Conservation (phyloP, 1,140 invertebrate species). For the Magallana angulata region DNA sequence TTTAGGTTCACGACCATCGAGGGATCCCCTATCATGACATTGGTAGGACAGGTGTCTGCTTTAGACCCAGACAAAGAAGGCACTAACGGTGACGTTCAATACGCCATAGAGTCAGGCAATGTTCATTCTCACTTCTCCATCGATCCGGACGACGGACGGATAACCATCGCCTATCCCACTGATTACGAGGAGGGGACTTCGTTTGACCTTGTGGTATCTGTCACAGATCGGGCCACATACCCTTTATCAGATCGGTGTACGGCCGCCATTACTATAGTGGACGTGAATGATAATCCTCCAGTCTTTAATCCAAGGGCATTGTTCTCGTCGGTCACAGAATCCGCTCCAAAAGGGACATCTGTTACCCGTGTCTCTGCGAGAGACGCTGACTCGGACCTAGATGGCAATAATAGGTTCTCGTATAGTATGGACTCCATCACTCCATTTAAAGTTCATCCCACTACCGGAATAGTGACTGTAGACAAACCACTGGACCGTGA, state of each 20-base stretch:
- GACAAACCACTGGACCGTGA: slow-evolving; percentile 26
- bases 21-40: background rate
- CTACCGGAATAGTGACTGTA: background rate
- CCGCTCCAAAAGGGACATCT: slow-evolving; percentile 1
- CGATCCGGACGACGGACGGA: background rate
- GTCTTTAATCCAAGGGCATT: background rate
- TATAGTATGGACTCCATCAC: background rate
- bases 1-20: background rate
- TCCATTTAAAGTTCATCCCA: slow-evolving; percentile 11
- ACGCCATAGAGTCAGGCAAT: slow-evolving; percentile 37
- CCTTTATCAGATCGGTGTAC: slow-evolving; percentile 17
- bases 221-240: slow-evolving; percentile 3
- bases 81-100: background rate
- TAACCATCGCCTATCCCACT: background rate
- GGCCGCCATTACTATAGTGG: slow-evolving; percentile 12
- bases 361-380: slow-evolving; percentile 12
- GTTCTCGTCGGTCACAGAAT: background rate
- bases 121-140: slow-evolving; percentile 19
- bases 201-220: slow-evolving; percentile 1
- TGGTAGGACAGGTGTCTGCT: slow-evolving; percentile 1
- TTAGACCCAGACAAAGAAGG: slow-evolving; percentile 23
- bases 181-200: background rate
- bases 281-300: slow-evolving; percentile 25
- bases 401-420: slow-evolving; percentile 35
- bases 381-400: slow-evolving; percentile 4